A percentile compares a stretch with the other conserved stretches of the same genome.
Evolutionary conservation across 2,113 vertebrate species (phyloP).

Genomic region (Muntiacus muntjak): DNA sequence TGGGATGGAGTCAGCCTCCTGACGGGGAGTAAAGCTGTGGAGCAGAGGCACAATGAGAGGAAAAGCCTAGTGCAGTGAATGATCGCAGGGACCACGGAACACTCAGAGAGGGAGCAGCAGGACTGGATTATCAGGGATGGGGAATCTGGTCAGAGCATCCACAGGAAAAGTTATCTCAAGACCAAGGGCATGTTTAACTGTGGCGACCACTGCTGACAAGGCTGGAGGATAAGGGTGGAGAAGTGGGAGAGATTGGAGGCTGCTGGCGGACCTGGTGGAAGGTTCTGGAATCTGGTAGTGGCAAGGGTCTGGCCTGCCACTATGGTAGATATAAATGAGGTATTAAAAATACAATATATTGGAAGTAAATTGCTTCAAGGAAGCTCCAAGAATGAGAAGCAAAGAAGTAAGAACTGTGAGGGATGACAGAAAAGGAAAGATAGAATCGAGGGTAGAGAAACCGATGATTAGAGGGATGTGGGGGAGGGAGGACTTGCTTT

Average conservation of each 20-base stretch:
- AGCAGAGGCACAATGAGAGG: background rate
- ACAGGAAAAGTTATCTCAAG: background rate
- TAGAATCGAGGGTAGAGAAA: background rate
- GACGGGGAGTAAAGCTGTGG: background rate
- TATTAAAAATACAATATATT: background rate
- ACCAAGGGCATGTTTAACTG: background rate
- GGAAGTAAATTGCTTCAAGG: background rate
- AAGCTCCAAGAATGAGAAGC: background rate
- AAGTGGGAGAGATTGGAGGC: background rate
- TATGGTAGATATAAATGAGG: background rate
- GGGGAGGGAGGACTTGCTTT: background rate
- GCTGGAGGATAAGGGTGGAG: fast-evolving
- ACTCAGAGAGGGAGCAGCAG: background rate
- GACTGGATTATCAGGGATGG: fast-evolving
- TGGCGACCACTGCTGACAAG: background rate
- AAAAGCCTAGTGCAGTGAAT: background rate
- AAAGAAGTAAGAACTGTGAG: background rate
- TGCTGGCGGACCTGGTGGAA: background rate
- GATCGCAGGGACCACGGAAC: background rate
- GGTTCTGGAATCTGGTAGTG: background rate
- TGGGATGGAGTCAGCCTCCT: background rate
- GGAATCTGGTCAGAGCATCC: background rate
- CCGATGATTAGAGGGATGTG: background rate
- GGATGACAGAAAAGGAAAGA: background rate
- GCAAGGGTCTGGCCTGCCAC: background rate